phyloP scores from a whole-genome alignment of 2,113 vertebrate species.

The Centropristis striata region DNA sequence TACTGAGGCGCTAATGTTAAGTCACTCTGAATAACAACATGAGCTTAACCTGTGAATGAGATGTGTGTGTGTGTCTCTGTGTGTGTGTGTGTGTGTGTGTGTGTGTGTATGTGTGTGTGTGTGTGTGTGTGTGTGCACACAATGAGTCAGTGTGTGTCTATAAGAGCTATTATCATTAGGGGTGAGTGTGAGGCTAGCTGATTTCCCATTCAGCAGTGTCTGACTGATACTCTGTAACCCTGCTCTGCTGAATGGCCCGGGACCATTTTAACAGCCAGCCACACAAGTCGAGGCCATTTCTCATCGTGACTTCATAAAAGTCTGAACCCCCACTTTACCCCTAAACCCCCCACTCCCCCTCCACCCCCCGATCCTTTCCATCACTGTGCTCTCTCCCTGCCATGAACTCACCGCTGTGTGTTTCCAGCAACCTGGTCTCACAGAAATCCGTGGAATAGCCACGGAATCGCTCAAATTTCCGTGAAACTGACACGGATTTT shows the following conservation, averaged over 20 bases:
- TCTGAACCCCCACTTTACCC: conserved; percentile 39
- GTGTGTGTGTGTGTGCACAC: not conserved
- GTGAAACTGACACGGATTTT: too few species aligned
- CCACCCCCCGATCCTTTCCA: not conserved
- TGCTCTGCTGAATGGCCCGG: conserved; percentile 60
- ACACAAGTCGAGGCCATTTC: conserved; percentile 79
- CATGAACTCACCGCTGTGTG: conserved; percentile 28
- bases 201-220: conserved; percentile 54
- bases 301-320: conserved; percentile 81
- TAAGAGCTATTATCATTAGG: conserved; percentile 68
- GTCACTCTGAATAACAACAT: conserved; percentile 54
- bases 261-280: conserved; percentile 74
- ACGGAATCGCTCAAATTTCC: too few species aligned
- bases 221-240: conserved; percentile 69
- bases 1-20: conserved; percentile 50
- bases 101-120: not conserved
- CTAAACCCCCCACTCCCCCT: conserved; percentile 1
- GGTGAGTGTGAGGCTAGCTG: conserved; percentile 67
- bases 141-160: conserved; percentile 24
- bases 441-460: too few species aligned
- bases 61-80: conserved; percentile 7
- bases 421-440: not conserved
- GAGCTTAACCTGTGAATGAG: conserved; percentile 40
- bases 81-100: conserved; percentile 5
- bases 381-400: conserved; percentile 3